Evolutionary conservation across 1,140 invertebrate species (phyloP), one percentile per base, ranked within the genome.

Genomic region (Musca vetustissima): DNA sequence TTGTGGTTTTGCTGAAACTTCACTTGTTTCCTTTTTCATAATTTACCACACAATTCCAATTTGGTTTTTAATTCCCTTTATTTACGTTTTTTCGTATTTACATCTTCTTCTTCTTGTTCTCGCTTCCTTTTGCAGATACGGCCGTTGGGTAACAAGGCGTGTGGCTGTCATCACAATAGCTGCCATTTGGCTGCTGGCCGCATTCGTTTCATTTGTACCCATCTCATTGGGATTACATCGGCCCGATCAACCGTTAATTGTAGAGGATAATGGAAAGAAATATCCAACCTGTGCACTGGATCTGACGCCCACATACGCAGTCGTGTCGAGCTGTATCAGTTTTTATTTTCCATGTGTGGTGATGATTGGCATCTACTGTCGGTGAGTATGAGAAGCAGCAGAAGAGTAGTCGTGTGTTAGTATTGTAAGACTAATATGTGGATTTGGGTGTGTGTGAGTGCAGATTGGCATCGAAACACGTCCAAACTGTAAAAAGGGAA

Each of bases 261-360:
- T 87, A 75, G 85, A 85, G 74, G 85, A 88, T 73, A 85, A 85
- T 70, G 85, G 86, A 68, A 85, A 89, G 73, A 89, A 92, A 74
- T 90, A 92, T 77, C 92, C 92, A 50, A 93, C 92, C 15, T 97
- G 95, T 83, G 93, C 93, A 21, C 85, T 97, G 69, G 94, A 96
- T 74, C 85, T 97, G 65, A 97, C 95, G 70, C 94, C 93, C 49
- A 92, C 92, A 2, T 99, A 99, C 78, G 97, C 98, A 3, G 91
- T 99, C 28, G 92, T 98, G 14, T 98, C 96, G 61, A 99, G 97
- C 73, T 96, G 94, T 83, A 96, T 99, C 83, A 97, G 94, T 69
- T 98, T 98, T 85, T 97, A 95, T 83, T 79, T 98, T 74, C 97
- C 97, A 6, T 98, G 96, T 85, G 92, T 90, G 86, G 97, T 98